These are phyloP conservation scores for Helogale parvula DNA, from an alignment of 2,113 vertebrate genomes.

Conservation along the genomic window DNA sequence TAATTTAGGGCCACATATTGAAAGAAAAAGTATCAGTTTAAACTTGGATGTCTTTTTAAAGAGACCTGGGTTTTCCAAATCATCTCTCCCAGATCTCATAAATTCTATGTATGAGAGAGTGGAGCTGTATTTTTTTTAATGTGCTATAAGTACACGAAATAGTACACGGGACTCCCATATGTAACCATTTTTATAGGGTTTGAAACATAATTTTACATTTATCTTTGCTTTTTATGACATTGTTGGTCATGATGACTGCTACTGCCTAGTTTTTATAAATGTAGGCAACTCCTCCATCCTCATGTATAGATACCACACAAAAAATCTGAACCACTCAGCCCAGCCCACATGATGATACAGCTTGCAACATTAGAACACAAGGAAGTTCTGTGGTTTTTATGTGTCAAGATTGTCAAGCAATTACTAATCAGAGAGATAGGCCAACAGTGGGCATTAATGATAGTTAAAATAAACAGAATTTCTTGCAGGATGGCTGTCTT, in stretches of 20 bases:
- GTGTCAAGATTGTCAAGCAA: background rate
- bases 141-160: background rate
- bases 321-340: background rate
- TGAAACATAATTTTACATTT: slow-evolving; percentile 43
- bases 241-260: background rate
- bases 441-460: background rate
- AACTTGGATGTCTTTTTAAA: slow-evolving; percentile 19
- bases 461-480: background rate
- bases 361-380: background rate
- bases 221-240: slow-evolving; percentile 40
- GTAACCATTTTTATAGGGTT: background rate
- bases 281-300: background rate
- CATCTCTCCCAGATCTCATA: background rate
- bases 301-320: background rate
- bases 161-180: background rate
- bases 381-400: background rate
- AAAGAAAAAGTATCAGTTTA: slow-evolving; percentile 27
- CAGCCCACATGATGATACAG: background rate
- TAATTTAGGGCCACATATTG: background rate
- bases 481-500: background rate
- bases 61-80: slow-evolving; percentile 11
- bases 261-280: background rate
- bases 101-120: slow-evolving; percentile 34
- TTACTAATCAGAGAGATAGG: background rate
- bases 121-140: background rate